Evolutionary conservation across 2,888 invertebrate genomes (phyloP).

Genomic region (Isoperla grammatica): DNA sequence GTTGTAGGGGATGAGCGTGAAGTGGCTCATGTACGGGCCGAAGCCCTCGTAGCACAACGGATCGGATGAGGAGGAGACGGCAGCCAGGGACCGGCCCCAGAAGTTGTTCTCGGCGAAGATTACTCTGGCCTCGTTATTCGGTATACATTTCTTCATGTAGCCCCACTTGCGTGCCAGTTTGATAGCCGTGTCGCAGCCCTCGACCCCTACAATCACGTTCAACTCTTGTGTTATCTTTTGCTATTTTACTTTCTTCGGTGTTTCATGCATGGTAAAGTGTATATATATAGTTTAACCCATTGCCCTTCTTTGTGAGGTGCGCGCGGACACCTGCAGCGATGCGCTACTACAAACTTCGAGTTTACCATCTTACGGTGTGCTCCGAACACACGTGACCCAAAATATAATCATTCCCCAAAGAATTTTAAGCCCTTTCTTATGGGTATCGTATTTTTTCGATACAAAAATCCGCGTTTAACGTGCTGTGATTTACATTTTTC

Average conservation of each 20-base stretch:
- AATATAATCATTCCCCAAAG: no score
- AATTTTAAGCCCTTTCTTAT: no score
- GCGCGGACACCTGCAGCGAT: no score
- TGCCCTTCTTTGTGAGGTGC: no score
- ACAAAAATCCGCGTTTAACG: no score
- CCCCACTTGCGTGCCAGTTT: constrained; percentile 94
- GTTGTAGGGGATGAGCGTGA: constrained; percentile 78
- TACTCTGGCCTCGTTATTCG: constrained; percentile 76
- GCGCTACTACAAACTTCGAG: no score
- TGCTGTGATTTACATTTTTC: no score
- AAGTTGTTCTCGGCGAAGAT: constrained; percentile 90
- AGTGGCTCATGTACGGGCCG: constrained; percentile 92
- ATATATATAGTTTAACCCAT: no score
- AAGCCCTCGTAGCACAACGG: constrained; percentile 74
- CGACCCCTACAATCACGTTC: constrained; percentile 63
- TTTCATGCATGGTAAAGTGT: not conserved
- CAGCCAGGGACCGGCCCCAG: constrained; percentile 90
- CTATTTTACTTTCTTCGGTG: not conserved
- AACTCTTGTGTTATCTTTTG: not conserved
- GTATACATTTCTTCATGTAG: constrained; percentile 79
- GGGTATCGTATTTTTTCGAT: no score
- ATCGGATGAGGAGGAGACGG: constrained; percentile 85
- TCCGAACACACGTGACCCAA: no score
- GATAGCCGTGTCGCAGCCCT: constrained; percentile 89
- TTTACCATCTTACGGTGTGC: no score